A percentile compares a stretch with the other conserved stretches of the same genome.
phyloP scores from a whole-genome alignment of 30 jellyfish, hydroid and myxozoan genomes.

The Aurelia aurita complex sp. Pacific region DNA sequence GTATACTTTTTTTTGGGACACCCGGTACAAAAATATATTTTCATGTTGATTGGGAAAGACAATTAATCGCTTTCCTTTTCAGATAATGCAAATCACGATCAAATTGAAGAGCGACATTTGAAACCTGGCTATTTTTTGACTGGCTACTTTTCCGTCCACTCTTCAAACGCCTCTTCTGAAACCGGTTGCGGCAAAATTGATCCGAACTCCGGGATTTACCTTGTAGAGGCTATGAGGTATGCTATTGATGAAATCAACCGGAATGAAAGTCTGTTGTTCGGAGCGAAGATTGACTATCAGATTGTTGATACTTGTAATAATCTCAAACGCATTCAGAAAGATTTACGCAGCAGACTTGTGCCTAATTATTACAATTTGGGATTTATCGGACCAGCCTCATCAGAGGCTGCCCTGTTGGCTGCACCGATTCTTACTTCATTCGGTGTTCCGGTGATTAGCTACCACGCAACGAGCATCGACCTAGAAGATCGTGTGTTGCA shows the following conservation, averaged over 20 bases:
- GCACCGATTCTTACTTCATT: constrained; percentile 43
- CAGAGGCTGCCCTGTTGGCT: constrained; percentile 42
- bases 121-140: constrained; percentile 5
- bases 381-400: constrained; percentile 55
- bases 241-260: background rate
- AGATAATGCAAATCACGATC: constrained; percentile 1
- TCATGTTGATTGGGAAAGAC: no score
- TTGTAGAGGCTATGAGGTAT: constrained; percentile 30
- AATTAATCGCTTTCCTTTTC: background rate
- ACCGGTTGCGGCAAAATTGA: constrained; percentile 35
- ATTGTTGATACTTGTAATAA: constrained; percentile 48
- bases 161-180: constrained; percentile 5
- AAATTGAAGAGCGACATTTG: background rate
- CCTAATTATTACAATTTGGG: background rate
- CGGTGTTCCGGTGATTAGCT: constrained; percentile 52
- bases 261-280: constrained; percentile 1
- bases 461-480: constrained; percentile 54
- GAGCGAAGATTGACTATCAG: constrained; percentile 39
- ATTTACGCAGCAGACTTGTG: background rate
- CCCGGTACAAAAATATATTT: no score
- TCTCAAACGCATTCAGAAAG: constrained; percentile 16
- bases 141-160: constrained; percentile 51
- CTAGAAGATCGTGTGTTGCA: constrained; percentile 38
- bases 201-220: constrained; percentile 13
- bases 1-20: no score